Conservation (phyloP, 2,113 vertebrate species). For the Anseranas semipalmata region DNA sequence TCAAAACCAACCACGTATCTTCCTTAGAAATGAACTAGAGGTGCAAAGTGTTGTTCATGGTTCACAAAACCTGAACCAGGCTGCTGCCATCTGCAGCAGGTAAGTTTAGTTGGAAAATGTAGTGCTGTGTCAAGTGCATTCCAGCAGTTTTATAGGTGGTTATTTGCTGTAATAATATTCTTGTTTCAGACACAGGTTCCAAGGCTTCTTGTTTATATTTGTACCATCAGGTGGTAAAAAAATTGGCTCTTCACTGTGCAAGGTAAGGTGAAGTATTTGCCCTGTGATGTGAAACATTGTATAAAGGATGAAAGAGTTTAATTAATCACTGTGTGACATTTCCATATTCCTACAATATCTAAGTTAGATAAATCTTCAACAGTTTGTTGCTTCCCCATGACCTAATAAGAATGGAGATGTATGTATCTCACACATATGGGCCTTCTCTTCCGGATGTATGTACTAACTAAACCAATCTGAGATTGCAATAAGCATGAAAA, state of each 20-base stretch:
- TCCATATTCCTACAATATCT: not conserved
- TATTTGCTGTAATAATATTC: not conserved
- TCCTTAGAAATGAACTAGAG: not conserved
- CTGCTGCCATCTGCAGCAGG: not conserved
- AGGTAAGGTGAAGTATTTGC: not conserved
- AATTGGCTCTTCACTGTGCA: not conserved
- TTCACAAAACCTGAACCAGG: not conserved
- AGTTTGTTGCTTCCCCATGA: not conserved
- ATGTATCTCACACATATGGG: not conserved
- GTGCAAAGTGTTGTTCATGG: not conserved
- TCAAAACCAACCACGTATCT: not conserved
- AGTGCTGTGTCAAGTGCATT: not conserved
- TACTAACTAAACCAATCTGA: not conserved
- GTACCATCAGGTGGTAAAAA: not conserved
- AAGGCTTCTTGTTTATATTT: not conserved
- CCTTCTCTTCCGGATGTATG: not conserved
- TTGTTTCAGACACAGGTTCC: not conserved
- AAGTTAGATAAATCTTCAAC: constrained; percentile 14
- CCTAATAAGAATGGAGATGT: not conserved
- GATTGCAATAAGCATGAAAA: not conserved
- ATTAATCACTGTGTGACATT: not conserved
- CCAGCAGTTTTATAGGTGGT: not conserved
- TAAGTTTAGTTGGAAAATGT: not conserved
- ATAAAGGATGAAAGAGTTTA: not conserved
- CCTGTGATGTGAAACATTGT: not conserved